Evolutionary conservation across 1,140 invertebrate species (phyloP), one percentile per base, ranked within the genome.

Genomic region (Holotrichia oblita): DNA sequence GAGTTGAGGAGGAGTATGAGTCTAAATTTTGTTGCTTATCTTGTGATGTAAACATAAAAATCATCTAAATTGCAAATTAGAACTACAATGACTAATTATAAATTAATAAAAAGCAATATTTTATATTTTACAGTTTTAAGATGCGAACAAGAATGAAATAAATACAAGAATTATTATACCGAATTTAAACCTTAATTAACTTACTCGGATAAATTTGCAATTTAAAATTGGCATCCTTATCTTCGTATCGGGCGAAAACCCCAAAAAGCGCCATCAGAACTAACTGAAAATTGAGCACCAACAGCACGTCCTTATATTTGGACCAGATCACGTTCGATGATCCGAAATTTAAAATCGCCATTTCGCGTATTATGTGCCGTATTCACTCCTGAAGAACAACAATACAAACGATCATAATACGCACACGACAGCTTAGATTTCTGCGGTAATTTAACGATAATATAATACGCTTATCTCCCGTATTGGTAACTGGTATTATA

Each of bases 191-290:
- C n/a, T n/a, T 6, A 64, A 73, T 3, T 3, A 8, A 74, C 73
- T 74, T 74, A 74, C 73, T 74, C 14, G 73, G 73, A 74, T 74
- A 74, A 14, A 74, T 34, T 14, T 42, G 12, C 14, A 74, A 20
- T 17, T 74, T 27, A 14, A 41, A 74, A 74, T 74, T 20, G 17
- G 34, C 9, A 9, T 74, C 73, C n/a, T 74, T 74, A 41, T 40
- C 41, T 42, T 74, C 73, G 40, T 74, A 74, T 6, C 73, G 73
- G 17, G 24, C 73, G 24, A 74, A 74, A 6, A 74, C 6, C 6
- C 73, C 73, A n/a, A 74, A 74, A 8, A 74, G 73, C 3, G 40
- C 73, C 41, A 74, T n/a, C 34, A 74, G 40, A 17, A 74, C 41
- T 42, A 74, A 10, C 41, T 74, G 73, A 12, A 69, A 27, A 27